Evolutionary conservation across 2,113 vertebrate genomes (phyloP), one percentile per base, ranked within the genome.

Genomic region (Gracilinanus agilis): DNA sequence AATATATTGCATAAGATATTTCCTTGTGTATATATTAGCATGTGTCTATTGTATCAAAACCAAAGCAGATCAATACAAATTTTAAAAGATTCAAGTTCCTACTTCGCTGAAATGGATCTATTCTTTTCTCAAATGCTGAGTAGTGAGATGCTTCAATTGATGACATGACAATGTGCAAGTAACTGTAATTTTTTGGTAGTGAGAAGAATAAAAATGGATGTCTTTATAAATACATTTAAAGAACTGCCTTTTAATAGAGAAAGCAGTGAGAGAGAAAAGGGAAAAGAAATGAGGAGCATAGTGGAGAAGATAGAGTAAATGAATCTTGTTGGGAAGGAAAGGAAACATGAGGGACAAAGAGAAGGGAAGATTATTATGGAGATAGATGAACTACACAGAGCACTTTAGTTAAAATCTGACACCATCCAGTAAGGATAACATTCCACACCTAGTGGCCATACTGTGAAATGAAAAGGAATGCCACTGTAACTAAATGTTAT

Each of bases 201-300:
- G 94, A 44, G 16, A 54, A 93, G 88, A 91, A 67, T 56, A 90
- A 55, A 90, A 89, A 92, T 3, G 24, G 6, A 92, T 23, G 21
- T 44, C 3, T 40, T 93, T 95, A 44, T 53, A 44, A 88, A 88
- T 25, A n/a, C 34, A 53, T 94, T 55, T 54, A 13, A 4, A 93
- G 90, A 34, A 44, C 54, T 92, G 93, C 29, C 89, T 53, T 96
- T 93, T n/a, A 11, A 88, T 91, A 94, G 44, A 94, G 27, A 94
- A 95, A 95, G 5, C 19, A 29, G 58, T 90, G 89, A 27, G 53
- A 67, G 53, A 61, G 13, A 67, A 55, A 44, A 88, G 91, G 92
- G 75, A 2, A 93, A 92, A 89, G 13, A 92, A 93, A 23, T 55
- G 6, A 83, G 16, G n/a, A 83, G 19, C 0, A 16, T 21, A 40